phyloP scores from a whole-genome alignment of 1,140 invertebrate species.

The Drosophila rhopaloa region DNA sequence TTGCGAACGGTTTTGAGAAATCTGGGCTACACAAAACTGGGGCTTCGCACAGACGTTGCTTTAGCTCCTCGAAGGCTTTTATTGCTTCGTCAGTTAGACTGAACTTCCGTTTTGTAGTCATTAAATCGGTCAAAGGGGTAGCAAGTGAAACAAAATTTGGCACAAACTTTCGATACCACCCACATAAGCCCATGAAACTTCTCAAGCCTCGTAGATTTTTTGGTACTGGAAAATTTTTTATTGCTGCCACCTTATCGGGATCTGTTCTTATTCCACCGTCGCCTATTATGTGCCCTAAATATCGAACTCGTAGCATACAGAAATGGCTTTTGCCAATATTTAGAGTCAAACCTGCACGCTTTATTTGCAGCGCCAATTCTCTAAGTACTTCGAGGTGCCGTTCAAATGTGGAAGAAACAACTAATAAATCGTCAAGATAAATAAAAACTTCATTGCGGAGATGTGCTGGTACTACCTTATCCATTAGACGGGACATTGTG shows the following conservation, averaged over 20 bases:
- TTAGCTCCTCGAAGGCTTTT: not conserved
- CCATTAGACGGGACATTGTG: constrained; percentile 5
- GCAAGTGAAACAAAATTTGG: not conserved
- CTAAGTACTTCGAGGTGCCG: not conserved
- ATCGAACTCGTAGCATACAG: not conserved
- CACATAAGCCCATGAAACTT: constrained; percentile 4
- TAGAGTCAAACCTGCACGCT: no score
- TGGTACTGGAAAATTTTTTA: not conserved
- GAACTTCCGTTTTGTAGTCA: constrained; percentile 1
- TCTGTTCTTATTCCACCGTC: no score
- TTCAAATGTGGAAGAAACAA: not conserved
- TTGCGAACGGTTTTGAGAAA: not conserved
- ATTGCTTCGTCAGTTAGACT: not conserved
- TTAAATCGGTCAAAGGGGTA: not conserved
- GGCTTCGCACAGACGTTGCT: not conserved
- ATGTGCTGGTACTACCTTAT: constrained; percentile 3
- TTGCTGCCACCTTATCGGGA: not conserved
- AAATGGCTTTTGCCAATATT: not conserved
- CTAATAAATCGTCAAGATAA: constrained; percentile 1
- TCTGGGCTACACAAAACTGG: not conserved
- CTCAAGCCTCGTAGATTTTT: not conserved
- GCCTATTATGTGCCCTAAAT: not conserved
- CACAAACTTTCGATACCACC: constrained; percentile 3
- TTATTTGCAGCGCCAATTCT: no score
- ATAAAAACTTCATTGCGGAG: constrained; percentile 3